A percentile compares a stretch with the other conserved stretches of the same genome.
phyloP scores from a whole-genome alignment of 2,888 invertebrate species.

The Hofmannophila pseudospretella region DNA sequence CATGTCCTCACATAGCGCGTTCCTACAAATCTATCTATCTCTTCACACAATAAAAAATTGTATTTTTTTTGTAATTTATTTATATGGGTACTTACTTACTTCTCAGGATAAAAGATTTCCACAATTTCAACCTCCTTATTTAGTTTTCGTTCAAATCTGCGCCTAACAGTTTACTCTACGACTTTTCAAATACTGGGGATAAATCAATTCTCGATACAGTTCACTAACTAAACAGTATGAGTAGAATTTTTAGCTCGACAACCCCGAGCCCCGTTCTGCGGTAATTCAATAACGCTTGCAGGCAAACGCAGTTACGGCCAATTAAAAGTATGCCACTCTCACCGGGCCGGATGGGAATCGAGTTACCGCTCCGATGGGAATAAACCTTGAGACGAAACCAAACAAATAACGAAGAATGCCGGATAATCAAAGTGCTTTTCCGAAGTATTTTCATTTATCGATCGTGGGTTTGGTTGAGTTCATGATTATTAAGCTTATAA shows the following conservation, averaged over 20 bases:
- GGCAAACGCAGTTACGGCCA: constrained; percentile 72
- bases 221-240: constrained; percentile 1
- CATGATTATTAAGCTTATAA: too few relatives aligned
- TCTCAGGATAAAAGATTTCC: too few relatives aligned
- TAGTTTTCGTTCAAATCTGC: too few relatives aligned
- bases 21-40: too few relatives aligned
- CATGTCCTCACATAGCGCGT: too few relatives aligned
- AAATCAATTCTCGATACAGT: too few relatives aligned
- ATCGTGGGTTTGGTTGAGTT: constrained; percentile 5
- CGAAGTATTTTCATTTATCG: constrained; percentile 46
- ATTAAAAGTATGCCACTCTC: constrained; percentile 74
- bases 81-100: too few relatives aligned
- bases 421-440: constrained; percentile 46
- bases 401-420: constrained; percentile 56
- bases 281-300: constrained; percentile 74
- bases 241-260: constrained; percentile 27
- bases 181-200: too few relatives aligned
- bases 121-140: too few relatives aligned
- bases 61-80: too few relatives aligned
- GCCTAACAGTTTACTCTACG: too few relatives aligned
- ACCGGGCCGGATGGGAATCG: constrained; percentile 52
- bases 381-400: constrained; percentile 49
- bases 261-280: constrained; percentile 47
- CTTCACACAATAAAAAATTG: too few relatives aligned
- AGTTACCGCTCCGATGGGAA: constrained; percentile 52